Evolutionary conservation across 2,888 invertebrate genomes (phyloP), one percentile per base, ranked within the genome.

Genomic region (Strigamia transsilvanica): DNA sequence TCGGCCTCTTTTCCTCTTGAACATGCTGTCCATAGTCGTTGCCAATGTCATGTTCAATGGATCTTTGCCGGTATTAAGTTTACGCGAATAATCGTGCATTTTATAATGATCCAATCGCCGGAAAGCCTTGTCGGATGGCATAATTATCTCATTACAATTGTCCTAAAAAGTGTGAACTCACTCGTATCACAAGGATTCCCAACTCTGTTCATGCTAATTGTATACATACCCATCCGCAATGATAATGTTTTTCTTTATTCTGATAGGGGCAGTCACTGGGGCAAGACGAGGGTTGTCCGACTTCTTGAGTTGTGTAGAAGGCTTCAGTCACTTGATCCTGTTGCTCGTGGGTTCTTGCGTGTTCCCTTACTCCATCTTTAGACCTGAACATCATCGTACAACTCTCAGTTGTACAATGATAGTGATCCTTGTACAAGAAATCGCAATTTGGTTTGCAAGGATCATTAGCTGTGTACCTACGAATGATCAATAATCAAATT

Each of bases 1-100:
- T 83, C 98, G 91, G 77, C 98, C 98, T 41, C 98, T 91, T 86
- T 97, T 96, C 83, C 97, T 91, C 87, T 95, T 93, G 87, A 96
- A 96, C 92, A 97, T 94, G 81, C 95, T 95, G 88, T 97, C 96
- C 85, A 96, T 91, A 46, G 94, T 93, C 84, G 93, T 94, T 6
- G 92, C 91, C 41, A 91, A 85, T 85, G 91, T 91, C 0, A 85
- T 85, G 82, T 84, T 84, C 42, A 85, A 87, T 84, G 80, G 83
- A 51, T 85, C 84, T 90, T 88, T 1, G 90, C 90, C 66, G 91
- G 84, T 78, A 78, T 34, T 80, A 46, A 82, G 41, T 66, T 85
- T 86, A 18, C 88, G 85, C 7, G 93, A 90, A 85, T 93, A 92
- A 83, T 94, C 93, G 86, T 96, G 96, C 87, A 94, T 94, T 85